A percentile compares a stretch with the other conserved stretches of the same genome.
Evolutionary conservation across 1,140 invertebrate genomes (phyloP).

Genomic region (Drosophila bifasciata): DNA sequence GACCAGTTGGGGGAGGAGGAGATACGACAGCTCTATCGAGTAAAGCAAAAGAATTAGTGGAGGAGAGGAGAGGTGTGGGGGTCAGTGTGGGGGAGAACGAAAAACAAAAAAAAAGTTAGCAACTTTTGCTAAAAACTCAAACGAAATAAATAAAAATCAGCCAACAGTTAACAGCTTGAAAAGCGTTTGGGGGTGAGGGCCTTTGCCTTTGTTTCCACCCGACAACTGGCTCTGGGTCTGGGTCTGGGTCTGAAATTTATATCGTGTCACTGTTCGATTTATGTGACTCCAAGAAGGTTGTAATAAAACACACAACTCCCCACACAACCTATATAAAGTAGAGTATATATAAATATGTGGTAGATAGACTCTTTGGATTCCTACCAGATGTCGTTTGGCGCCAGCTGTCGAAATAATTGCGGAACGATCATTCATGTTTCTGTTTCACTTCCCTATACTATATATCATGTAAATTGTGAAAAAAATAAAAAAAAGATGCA

Average conservation of each 20-base stretch:
- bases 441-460: constrained; percentile 19
- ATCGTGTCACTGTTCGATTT: constrained; percentile 80
- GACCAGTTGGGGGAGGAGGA: constrained; percentile 1
- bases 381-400: constrained; percentile 44
- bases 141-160: constrained; percentile 79
- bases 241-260: constrained; percentile 64
- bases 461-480: constrained; percentile 15
- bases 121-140: constrained; percentile 68
- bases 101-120: constrained; percentile 58
- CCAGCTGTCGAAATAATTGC: constrained; percentile 64
- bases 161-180: constrained; percentile 60
- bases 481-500: background rate
- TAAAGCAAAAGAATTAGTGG: no score
- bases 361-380: constrained; percentile 17
- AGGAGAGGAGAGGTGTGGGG: constrained; percentile 35
- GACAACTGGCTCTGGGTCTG: constrained; percentile 16
- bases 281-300: constrained; percentile 67
- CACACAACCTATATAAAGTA: no score
- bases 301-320: constrained; percentile 64
- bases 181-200: constrained; percentile 2
- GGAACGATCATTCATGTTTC: constrained; percentile 39
- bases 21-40: background rate
- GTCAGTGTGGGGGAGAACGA: constrained; percentile 41
- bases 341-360: background rate
- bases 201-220: constrained; percentile 39